Base-by-base conservation (phyloP, 2,888 invertebrate species). In the Dynastes tityus region DNA sequence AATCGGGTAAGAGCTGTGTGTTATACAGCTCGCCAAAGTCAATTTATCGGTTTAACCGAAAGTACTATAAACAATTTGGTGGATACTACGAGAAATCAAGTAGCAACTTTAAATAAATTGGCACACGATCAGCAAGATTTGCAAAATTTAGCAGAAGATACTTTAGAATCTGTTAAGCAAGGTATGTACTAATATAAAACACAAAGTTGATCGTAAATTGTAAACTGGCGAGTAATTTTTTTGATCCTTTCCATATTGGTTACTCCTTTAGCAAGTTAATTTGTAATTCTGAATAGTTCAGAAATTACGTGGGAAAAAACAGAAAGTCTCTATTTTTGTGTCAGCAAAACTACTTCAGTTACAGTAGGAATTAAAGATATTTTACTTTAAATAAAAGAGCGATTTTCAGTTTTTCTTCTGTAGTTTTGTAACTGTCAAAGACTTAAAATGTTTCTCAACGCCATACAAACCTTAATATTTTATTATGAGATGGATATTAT, bases 1-100 rank as follows among this genome's bases (percentile, higher is more conserved):
- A 93, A 93, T 85, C 87, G 94, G 82, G 93, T 93, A 0, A 88
- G 92, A 80, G 92, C 93, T n/a, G 91, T 94, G 78, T 94, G 94
- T 84, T 92, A 93, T 83, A 88, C 91, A 16, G 89, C 92, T 22
- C 89, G 93, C 75, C 92, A 92, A 85, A 90, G 90, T 51, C 93
- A 93, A 85, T 94, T 94, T 87, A 89, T 92, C 71, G 92, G 91
- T 27, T 87, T 93, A 68, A 91, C 93, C 1, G 93, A 94, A 86
- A 88, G 91, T 80, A 92, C 93, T 0, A 91, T 94, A 13, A 93
- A 93, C 86, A 90, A 91, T 82, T 87, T 94, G 73, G 91, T 93
- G 89, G 87, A 90, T 63, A 89, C 91, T 68, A 85, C 89, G 6
- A 83, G 83, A 58, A 82, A 86, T 78, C 89, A 89, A 78, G 82